Percentiles rank a stretch among this genome's conserved stretches.
phyloP scores from a whole-genome alignment of 37 sponge, comb jelly and placozoan species.

The Dysidea cf. avara region DNA sequence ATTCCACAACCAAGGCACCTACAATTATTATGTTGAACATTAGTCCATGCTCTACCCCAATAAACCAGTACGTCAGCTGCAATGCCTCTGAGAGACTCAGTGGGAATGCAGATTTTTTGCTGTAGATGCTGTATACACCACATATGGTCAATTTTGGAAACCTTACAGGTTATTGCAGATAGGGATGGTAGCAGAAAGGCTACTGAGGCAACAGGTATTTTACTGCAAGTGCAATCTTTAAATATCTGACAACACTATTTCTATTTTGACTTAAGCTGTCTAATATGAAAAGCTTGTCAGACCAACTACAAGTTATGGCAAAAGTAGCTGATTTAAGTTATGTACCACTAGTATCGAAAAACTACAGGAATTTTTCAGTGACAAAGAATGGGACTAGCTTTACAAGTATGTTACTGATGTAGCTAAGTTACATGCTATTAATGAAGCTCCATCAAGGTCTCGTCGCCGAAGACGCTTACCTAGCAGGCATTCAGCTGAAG shows the following conservation, averaged over 20 bases:
- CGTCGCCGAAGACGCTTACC: conserved; percentile 17
- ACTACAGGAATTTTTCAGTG: conserved; percentile 28
- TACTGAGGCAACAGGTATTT: no score
- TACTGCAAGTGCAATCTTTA: no score
- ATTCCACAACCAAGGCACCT: conserved; percentile 40
- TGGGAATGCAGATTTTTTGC: conserved; percentile 72
- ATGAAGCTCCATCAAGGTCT: conserved; percentile 17
- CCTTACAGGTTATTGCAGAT: no score
- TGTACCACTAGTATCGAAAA: conserved; percentile 15
- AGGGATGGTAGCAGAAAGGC: conserved; percentile 24
- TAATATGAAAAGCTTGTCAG: no score
- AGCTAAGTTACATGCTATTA: no score
- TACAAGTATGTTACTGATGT: no score
- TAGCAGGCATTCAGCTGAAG: conserved; percentile 7
- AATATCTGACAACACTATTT: no score
- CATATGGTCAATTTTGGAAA: conserved; percentile 49
- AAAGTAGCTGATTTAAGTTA: conserved; percentile 39
- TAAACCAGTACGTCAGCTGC: no score
- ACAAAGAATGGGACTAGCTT: conserved; percentile 34
- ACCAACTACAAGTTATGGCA: no score
- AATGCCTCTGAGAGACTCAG: conserved; percentile 68
- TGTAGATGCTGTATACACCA: conserved; percentile 39
- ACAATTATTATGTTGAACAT: conserved; percentile 45
- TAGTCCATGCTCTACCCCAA: conserved; percentile 54
- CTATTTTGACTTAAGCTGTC: no score